Evolutionary conservation across 2,113 vertebrate genomes (phyloP).

Genomic region (Sorex fumeus): DNA sequence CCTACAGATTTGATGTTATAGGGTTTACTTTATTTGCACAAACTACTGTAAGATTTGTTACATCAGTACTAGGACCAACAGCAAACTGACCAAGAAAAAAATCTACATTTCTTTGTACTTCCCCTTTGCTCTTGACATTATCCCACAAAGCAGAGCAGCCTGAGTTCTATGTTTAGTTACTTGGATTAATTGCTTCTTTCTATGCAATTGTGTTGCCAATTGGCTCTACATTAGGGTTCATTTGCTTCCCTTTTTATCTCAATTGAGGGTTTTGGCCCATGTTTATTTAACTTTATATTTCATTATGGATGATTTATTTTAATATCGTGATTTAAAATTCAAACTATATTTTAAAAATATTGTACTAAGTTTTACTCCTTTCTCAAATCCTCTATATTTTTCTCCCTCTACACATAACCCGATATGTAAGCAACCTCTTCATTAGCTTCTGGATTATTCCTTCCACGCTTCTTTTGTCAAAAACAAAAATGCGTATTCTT

Average conservation of each 20-base stretch:
- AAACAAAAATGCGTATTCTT: not conserved
- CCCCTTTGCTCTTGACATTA: not conserved
- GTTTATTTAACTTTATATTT: constrained; percentile 49
- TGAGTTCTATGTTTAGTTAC: constrained; percentile 7
- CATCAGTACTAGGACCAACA: not conserved
- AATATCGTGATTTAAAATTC: not conserved
- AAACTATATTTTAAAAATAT: constrained; percentile 12
- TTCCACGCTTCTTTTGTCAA: not conserved
- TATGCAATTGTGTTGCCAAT: not conserved
- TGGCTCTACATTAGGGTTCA: not conserved
- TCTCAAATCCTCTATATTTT: not conserved
- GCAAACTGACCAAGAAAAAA: not conserved
- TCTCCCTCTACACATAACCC: not conserved
- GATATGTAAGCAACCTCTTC: not conserved
- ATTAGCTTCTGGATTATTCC: not conserved
- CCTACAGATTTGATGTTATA: not conserved
- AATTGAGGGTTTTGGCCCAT: not conserved
- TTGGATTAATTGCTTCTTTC: constrained; percentile 25
- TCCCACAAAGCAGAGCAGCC: not conserved
- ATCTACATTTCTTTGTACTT: not conserved
- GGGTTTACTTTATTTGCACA: constrained; percentile 33
- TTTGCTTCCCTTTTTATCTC: constrained; percentile 43
- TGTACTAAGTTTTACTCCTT: not conserved
- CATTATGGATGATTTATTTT: not conserved
- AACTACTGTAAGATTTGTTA: constrained; percentile 11